phyloP scores from a whole-genome alignment of 2,113 vertebrate genomes.

The Ariopsis seemanni region DNA sequence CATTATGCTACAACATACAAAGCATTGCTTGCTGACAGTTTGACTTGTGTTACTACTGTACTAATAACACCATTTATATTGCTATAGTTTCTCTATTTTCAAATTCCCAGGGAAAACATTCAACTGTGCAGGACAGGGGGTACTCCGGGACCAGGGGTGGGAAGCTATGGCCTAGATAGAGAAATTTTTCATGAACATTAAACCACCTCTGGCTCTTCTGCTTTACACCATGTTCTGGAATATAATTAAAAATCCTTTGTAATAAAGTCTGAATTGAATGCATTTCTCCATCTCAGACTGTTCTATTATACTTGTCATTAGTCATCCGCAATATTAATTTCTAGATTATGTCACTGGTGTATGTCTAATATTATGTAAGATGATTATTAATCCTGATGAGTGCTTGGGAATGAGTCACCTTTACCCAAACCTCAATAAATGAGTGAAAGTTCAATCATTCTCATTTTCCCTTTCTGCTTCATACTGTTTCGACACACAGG shows the following conservation, averaged over 20 bases:
- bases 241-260: not conserved
- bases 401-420: not conserved
- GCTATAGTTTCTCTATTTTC: not conserved
- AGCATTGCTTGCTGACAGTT: not conserved
- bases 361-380: not conserved
- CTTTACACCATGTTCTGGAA: not conserved
- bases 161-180: not conserved
- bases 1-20: no score
- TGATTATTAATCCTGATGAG: not conserved
- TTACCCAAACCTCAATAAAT: not conserved
- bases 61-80: not conserved
- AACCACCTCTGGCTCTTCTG: not conserved
- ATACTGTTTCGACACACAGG: not conserved
- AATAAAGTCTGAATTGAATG: not conserved
- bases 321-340: not conserved
- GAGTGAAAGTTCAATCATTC: not conserved
- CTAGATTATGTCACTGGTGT: not conserved
- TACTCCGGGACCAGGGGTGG: not conserved
- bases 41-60: not conserved
- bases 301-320: not conserved
- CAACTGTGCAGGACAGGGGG: not conserved
- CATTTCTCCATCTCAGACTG: not conserved
- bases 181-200: not conserved
- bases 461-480: no score
- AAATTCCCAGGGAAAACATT: not conserved